Evolutionary conservation across 1,140 invertebrate genomes (phyloP).

Genomic region (Thaumatotibia leucotreta): DNA sequence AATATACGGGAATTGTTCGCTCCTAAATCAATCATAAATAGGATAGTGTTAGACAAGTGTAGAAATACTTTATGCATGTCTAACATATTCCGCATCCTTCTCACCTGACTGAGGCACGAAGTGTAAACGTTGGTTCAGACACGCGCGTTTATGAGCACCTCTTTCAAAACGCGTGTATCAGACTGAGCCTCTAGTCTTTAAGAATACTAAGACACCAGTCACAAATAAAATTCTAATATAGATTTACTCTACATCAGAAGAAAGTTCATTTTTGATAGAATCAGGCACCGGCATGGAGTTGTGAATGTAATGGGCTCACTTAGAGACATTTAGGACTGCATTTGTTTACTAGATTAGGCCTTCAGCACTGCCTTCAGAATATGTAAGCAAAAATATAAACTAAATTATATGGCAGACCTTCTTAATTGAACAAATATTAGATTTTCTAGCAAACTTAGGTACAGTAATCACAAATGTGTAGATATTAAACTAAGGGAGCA

Average conservation of each 20-base stretch:
- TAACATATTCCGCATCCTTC: too few species aligned
- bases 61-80: too few species aligned
- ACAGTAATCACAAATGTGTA: conserved; percentile 39
- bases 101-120: too few species aligned
- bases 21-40: too few species aligned
- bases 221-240: neutral
- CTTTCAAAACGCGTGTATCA: too few species aligned
- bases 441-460: conserved; percentile 7
- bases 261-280: neutral
- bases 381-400: neutral
- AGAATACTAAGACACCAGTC: neutral
- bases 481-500: conserved; percentile 68
- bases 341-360: conserved; percentile 6
- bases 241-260: neutral
- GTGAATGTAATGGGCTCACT: neutral
- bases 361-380: conserved; percentile 11
- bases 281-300: neutral
- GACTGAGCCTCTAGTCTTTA: too few species aligned
- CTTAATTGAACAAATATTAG: neutral
- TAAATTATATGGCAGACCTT: neutral
- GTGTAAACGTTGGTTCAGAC: too few species aligned
- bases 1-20: too few species aligned
- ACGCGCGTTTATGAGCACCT: too few species aligned
- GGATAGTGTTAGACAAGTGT: too few species aligned
- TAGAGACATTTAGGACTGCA: neutral